Percentiles rank a stretch among this genome's conserved stretches.
phyloP scores from a whole-genome alignment of 23 tunicate species.

The Styela plicata region DNA sequence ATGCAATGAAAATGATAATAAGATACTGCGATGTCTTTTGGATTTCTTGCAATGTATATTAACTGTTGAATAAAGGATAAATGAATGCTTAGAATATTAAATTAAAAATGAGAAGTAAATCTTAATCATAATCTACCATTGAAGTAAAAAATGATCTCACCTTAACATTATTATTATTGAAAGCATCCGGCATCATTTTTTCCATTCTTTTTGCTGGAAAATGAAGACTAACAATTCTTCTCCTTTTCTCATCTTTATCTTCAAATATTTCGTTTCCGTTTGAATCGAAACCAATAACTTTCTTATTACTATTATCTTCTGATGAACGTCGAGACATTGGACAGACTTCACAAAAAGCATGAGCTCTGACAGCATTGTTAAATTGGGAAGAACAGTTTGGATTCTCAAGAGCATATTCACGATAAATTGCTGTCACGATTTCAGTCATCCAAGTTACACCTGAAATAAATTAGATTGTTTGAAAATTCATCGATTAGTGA shows the following conservation, averaged over 20 bases:
- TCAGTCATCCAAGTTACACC: conserved; percentile 39
- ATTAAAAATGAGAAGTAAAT: too few species aligned
- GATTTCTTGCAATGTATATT: conserved; percentile 29
- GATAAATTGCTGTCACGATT: conserved; percentile 33
- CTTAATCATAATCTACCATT: too few species aligned
- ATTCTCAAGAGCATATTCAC: conserved; percentile 19
- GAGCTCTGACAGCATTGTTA: conserved; percentile 21
- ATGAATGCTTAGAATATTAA: too few species aligned
- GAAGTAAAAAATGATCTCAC: too few species aligned
- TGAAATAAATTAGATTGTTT: conserved; percentile 6
- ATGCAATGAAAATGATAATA: conserved; percentile 32
- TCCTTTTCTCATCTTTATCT: neutral
- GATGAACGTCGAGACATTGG: conserved; percentile 22
- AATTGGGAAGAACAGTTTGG: conserved; percentile 1
- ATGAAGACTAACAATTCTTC: conserved; percentile 29
- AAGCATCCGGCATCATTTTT: conserved; percentile 29
- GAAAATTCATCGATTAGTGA: too few species aligned
- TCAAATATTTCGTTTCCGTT: conserved; percentile 29
- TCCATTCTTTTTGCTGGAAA: conserved; percentile 26
- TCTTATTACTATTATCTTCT: neutral
- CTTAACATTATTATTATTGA: conserved; percentile 12
- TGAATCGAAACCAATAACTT: conserved; percentile 19
- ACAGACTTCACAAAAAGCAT: conserved; percentile 32
- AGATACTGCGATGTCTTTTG: conserved; percentile 33
- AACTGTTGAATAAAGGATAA: conserved; percentile 1